A percentile compares a stretch with the other conserved stretches of the same genome.
Conservation (phyloP, 64 coral and sea anemone species). For the Hydrozoanthus tunicans region DNA sequence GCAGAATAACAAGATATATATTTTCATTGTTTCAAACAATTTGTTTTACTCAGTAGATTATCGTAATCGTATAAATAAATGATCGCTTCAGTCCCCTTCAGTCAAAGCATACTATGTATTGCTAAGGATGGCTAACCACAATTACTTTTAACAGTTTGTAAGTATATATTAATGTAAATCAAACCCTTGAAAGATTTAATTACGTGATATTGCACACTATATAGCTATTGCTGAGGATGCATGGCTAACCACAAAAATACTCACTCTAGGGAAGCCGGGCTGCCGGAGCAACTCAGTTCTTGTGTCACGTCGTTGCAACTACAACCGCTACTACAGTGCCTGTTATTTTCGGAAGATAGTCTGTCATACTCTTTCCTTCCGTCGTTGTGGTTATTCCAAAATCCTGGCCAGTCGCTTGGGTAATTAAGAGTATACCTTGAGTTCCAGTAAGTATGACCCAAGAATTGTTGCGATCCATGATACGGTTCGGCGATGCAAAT, state of each 20-base stretch:
- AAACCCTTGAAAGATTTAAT: too few species aligned
- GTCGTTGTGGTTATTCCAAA: slow-evolving; percentile 71
- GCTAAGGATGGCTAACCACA: too few species aligned
- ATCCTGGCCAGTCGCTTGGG: slow-evolving; percentile 74
- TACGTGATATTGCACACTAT: neutral
- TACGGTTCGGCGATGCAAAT: slow-evolving; percentile 31
- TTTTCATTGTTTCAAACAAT: too few species aligned
- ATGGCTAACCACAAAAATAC: neutral
- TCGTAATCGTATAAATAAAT: too few species aligned
- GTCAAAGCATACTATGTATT: too few species aligned
- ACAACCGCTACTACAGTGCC: slow-evolving; percentile 31
- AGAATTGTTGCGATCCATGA: slow-evolving; percentile 50
- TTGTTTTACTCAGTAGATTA: too few species aligned
- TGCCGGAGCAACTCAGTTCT: slow-evolving; percentile 61
- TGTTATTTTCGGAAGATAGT: neutral
- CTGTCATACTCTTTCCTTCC: slow-evolving; percentile 64
- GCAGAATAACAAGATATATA: too few species aligned
- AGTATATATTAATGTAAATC: too few species aligned
- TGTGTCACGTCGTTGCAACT: slow-evolving; percentile 5
- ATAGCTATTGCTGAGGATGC: neutral
- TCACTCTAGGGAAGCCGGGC: neutral
- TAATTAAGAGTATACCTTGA: slow-evolving; percentile 58
- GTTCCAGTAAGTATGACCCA: slow-evolving; percentile 76
- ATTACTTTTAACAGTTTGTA: too few species aligned
- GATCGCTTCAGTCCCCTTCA: too few species aligned